A percentile compares a stretch with the other conserved stretches of the same genome.
These are phyloP conservation scores for Rapana venosa DNA, from an alignment of 2,888 invertebrate genomes.

Conservation along the genomic window DNA sequence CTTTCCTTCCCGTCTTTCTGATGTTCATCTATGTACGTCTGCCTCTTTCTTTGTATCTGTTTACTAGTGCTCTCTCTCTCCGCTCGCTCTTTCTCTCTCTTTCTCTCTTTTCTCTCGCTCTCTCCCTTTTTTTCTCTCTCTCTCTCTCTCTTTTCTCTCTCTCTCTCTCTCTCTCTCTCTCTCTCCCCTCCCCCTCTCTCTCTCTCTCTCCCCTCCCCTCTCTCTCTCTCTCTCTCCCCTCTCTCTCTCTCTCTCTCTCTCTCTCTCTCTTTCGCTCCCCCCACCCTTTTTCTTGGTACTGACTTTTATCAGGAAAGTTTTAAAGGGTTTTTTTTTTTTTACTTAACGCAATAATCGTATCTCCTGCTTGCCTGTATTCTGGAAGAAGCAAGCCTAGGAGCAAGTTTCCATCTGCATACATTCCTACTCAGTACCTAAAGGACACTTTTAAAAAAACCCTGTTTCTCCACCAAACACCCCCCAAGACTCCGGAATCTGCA, in stretches of 20 bases:
- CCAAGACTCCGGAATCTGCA: too few species aligned
- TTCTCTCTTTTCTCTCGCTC: neutral
- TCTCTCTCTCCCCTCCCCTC: neutral
- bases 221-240: neutral
- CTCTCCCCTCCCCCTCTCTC: too few species aligned
- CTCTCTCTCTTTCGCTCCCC: neutral
- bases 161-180: conserved; percentile 10
- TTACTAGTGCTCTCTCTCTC: neutral
- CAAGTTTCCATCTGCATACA: too few species aligned
- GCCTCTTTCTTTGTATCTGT: neutral
- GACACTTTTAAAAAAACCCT: too few species aligned
- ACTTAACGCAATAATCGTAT: too few species aligned
- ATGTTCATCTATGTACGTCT: neutral
- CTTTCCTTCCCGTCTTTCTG: neutral
- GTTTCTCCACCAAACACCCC: too few species aligned
- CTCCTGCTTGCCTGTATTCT: too few species aligned
- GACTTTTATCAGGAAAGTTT: too few species aligned
- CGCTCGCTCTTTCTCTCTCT: too few species aligned
- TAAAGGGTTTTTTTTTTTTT: too few species aligned
- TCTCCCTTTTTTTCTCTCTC: neutral
- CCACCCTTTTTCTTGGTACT: neutral
- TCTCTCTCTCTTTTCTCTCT: conserved; percentile 2
- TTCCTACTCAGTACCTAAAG: too few species aligned
- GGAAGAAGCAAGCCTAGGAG: too few species aligned
- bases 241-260: neutral